Evolutionary conservation across 30 jellyfish, hydroid and myxozoan species (phyloP).

Genomic region (Sanderia malayensis): DNA sequence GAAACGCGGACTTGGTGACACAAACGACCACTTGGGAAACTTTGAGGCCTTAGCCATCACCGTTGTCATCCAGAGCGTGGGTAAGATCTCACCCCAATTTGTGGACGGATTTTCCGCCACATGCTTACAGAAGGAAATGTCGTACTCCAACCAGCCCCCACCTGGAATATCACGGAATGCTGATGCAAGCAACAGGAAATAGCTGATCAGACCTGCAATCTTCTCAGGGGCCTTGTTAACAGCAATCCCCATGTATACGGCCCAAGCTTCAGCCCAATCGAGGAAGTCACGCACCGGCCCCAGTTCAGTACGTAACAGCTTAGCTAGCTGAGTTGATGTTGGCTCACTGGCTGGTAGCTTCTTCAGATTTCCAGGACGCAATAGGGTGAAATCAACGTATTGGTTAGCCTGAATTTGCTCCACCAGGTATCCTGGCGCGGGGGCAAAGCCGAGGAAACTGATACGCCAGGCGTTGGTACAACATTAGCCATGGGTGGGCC

Average conservation of each 20-base stretch:
- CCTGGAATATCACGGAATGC: conserved; percentile 7
- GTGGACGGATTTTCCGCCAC: conserved; percentile 8
- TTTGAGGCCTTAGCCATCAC: background rate
- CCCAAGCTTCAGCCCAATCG: conserved; percentile 25
- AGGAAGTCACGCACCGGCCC: background rate
- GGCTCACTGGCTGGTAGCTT: conserved; percentile 12
- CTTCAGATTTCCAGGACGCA: conserved; percentile 3
- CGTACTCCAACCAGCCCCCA: conserved; percentile 34
- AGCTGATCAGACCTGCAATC: conserved; percentile 4
- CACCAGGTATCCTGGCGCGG: conserved; percentile 18
- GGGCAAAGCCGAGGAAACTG: conserved; percentile 25
- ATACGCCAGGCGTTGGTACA: background rate
- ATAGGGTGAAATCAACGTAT: conserved; percentile 1
- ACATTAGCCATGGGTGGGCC: too few relatives aligned
- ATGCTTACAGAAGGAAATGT: conserved; percentile 14
- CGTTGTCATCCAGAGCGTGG: conserved; percentile 22
- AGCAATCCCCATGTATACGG: background rate
- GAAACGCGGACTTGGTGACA: background rate
- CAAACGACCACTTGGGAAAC: background rate
- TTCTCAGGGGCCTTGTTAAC: background rate
- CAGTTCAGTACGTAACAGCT: background rate
- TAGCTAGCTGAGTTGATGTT: background rate
- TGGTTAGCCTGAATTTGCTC: background rate
- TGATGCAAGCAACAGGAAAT: conserved; percentile 4
- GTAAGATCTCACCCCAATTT: conserved; percentile 12